Evolutionary conservation across 2,797 vertebrate genomes (phyloP).

Genomic region (Channallabes apus): DNA sequence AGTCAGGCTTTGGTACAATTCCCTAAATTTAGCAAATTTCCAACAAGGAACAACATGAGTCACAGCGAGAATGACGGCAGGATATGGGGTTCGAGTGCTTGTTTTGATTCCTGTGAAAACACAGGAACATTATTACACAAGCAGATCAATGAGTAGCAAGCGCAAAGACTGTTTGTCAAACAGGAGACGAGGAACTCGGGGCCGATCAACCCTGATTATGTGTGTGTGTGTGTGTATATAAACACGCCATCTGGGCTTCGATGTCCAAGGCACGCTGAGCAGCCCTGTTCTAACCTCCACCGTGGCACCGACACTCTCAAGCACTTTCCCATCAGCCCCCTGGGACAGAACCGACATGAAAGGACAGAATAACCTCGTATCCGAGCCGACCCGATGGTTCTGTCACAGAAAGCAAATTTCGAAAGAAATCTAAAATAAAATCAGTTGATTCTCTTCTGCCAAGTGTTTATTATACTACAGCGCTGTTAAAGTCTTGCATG

Average conservation of each 20-base stretch:
- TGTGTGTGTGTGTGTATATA: constrained; percentile 26
- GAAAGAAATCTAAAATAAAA: too few relatives aligned
- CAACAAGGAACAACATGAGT: neutral
- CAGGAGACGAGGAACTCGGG: constrained; percentile 23
- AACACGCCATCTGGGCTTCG: constrained; percentile 37
- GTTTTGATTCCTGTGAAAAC: constrained; percentile 22
- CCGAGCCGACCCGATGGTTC: neutral
- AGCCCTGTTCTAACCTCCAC: constrained; percentile 36
- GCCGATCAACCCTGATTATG: constrained; percentile 9
- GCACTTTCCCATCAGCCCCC: constrained; percentile 23
- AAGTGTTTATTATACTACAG: neutral
- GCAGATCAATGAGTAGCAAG: neutral
- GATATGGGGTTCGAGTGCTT: neutral
- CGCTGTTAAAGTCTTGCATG: neutral
- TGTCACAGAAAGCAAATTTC: neutral
- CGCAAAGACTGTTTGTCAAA: constrained; percentile 27
- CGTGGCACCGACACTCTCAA: constrained; percentile 11
- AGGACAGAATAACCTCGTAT: neutral
- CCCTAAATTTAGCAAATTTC: too few relatives aligned
- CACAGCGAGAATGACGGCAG: neutral
- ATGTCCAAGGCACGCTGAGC: constrained; percentile 21
- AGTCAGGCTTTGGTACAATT: neutral
- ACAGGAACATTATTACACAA: constrained; percentile 30
- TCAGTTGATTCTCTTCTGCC: neutral
- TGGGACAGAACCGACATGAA: constrained; percentile 9